Percentiles rank a stretch among this genome's conserved stretches.
phyloP scores from a whole-genome alignment of 2,113 vertebrate species.

The Aldabrachelys gigantea region DNA sequence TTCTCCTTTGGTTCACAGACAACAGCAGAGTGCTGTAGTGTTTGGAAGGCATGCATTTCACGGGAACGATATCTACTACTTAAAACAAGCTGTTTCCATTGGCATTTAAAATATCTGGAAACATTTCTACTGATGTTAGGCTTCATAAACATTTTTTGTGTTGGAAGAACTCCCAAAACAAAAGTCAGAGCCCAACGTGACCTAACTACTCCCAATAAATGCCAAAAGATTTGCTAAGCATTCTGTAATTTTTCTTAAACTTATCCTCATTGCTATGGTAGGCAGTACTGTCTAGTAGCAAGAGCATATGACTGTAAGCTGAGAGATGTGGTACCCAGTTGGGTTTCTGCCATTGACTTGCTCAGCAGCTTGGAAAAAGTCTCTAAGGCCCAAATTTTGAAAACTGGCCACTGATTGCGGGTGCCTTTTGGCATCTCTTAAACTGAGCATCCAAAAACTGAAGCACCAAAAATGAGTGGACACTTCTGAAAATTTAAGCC shows the following conservation, averaged over 20 bases:
- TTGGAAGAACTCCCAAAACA: not conserved
- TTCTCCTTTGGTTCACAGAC: not conserved
- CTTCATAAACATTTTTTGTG: not conserved
- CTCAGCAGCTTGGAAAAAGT: not conserved
- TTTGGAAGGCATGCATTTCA: not conserved
- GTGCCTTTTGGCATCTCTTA: not conserved
- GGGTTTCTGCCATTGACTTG: not conserved
- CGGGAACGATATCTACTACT: not conserved
- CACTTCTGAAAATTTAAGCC: not conserved
- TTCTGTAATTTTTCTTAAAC: not conserved
- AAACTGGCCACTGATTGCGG: not conserved
- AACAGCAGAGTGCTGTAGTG: not conserved
- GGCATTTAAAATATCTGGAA: not conserved
- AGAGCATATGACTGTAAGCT: not conserved
- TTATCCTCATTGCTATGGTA: not conserved
- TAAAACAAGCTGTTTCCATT: not conserved
- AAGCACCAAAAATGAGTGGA: not conserved
- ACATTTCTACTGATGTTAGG: not conserved
- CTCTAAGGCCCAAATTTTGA: not conserved
- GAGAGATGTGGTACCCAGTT: not conserved
- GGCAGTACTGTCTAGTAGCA: not conserved
- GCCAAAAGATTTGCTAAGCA: not conserved
- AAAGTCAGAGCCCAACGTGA: not conserved
- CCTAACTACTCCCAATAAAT: not conserved
- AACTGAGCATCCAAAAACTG: not conserved